Evolutionary conservation across 2,888 invertebrate genomes (phyloP).

Genomic region (Drosophila sordidula): DNA sequence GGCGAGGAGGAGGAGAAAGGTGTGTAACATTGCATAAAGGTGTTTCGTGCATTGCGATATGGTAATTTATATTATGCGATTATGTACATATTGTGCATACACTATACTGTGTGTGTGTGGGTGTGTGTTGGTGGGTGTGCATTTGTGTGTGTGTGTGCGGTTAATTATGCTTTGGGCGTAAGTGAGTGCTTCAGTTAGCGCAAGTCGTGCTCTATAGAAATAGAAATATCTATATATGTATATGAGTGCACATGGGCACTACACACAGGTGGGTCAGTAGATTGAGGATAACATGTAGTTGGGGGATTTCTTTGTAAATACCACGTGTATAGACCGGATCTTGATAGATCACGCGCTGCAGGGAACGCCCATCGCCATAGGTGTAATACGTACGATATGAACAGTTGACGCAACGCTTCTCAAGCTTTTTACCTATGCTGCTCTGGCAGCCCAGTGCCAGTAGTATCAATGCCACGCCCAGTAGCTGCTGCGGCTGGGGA

Average conservation of each 20-base stretch:
- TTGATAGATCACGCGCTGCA: conserved; percentile 75
- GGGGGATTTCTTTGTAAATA: conserved; percentile 61
- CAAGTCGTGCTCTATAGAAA: conserved; percentile 8
- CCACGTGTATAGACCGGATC: conserved; percentile 77
- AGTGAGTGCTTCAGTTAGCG: conserved; percentile 22
- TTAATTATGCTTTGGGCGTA: conserved; percentile 16
- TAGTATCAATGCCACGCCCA: conserved; percentile 42
- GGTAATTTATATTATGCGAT: conserved; percentile 15
- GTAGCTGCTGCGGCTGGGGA: conserved; percentile 40
- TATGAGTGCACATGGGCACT: not conserved
- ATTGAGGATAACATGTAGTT: conserved; percentile 1
- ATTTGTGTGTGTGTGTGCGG: conserved; percentile 19
- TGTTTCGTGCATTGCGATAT: conserved; percentile 31
- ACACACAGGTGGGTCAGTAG: conserved; percentile 11
- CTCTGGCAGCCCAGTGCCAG: conserved; percentile 43
- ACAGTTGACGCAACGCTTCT: conserved; percentile 81
- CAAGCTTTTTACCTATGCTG: conserved; percentile 78
- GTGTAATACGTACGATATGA: conserved; percentile 82
- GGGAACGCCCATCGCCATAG: conserved; percentile 77
- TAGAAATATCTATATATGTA: not conserved
- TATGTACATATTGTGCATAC: conserved; percentile 1
- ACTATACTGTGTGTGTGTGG: not conserved
- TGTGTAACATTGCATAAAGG: conserved; percentile 40
- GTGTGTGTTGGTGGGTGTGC: conserved; percentile 1
- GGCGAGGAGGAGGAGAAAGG: conserved; percentile 8